phyloP scores from a whole-genome alignment of 2,888 invertebrate species.

The Dioctria rufipes region DNA sequence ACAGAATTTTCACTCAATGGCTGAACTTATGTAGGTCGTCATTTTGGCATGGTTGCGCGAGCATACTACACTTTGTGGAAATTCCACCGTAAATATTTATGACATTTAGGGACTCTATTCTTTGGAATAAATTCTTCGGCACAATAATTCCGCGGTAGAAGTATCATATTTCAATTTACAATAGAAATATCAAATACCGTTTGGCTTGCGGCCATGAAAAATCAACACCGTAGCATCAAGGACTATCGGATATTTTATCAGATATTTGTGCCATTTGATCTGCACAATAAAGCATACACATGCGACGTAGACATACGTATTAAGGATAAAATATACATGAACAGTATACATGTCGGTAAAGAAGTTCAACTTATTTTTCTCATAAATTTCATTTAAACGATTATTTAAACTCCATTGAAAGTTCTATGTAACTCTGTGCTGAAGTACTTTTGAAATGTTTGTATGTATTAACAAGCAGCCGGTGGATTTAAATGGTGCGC shows the following conservation, averaged over 20 bases:
- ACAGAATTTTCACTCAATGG: constrained; percentile 19
- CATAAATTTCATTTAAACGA: constrained; percentile 19
- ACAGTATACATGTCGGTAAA: not conserved
- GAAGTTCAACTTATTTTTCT: constrained; percentile 16
- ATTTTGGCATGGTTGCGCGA: not conserved
- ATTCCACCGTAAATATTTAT: not conserved
- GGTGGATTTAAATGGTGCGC: not conserved
- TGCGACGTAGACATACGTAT: not conserved
- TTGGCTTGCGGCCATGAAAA: constrained; percentile 29
- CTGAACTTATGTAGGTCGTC: constrained; percentile 12
- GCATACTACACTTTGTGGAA: not conserved
- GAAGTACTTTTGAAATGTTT: constrained; percentile 16
- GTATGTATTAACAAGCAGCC: not conserved
- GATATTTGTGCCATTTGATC: constrained; percentile 23
- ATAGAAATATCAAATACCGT: constrained; percentile 29
- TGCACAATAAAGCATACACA: not conserved
- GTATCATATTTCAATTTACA: constrained; percentile 32
- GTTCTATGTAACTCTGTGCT: constrained; percentile 10
- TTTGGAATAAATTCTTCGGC: constrained; percentile 2
- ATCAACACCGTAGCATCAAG: constrained; percentile 18
- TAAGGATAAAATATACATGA: not conserved
- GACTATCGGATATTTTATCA: not conserved
- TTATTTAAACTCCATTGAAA: constrained; percentile 22
- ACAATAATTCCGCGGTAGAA: not conserved
- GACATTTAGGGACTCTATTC: not conserved